A percentile compares a stretch with the other conserved stretches of the same genome.
Evolutionary conservation across 2,888 invertebrate species (phyloP).

Genomic region (Pycnomerus fuliginosus): DNA sequence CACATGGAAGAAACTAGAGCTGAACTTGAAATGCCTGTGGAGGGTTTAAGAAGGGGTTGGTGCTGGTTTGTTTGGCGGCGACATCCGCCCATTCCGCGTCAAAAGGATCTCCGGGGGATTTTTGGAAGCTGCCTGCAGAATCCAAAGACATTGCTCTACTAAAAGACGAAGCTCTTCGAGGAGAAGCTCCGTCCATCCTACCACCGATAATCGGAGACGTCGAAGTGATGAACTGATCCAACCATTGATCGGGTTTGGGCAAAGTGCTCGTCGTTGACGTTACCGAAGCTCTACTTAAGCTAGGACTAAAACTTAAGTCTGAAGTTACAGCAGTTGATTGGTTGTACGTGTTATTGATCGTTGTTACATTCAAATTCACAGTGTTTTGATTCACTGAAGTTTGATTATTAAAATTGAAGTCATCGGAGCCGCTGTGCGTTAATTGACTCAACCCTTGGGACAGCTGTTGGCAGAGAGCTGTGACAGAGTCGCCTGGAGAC

Average conservation of each 20-base stretch:
- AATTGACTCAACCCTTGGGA: conserved; percentile 67
- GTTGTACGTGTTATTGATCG: conserved; percentile 45
- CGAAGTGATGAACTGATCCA: conserved; percentile 69
- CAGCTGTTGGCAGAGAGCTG: conserved; percentile 75
- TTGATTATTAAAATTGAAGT: conserved; percentile 60
- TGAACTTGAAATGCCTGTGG: conserved; percentile 62
- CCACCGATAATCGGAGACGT: conserved; percentile 48
- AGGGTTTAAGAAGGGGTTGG: conserved; percentile 61
- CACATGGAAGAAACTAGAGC: conserved; percentile 51
- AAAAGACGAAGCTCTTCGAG: conserved; percentile 58
- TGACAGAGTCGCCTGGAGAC: conserved; percentile 67
- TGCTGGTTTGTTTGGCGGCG: conserved; percentile 55
- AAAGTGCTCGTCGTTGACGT: conserved; percentile 46
- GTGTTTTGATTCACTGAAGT: conserved; percentile 60
- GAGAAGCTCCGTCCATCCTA: conserved; percentile 50
- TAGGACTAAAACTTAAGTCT: conserved; percentile 4
- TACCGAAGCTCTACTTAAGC: conserved; percentile 24
- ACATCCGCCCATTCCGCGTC: conserved; percentile 82
- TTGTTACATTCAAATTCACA: conserved; percentile 46
- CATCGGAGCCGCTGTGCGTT: conserved; percentile 59
- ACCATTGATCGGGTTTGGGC: conserved; percentile 83
- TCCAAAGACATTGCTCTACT: conserved; percentile 60
- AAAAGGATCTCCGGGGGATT: conserved; percentile 64
- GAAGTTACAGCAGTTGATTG: conserved; percentile 38
- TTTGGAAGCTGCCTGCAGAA: conserved; percentile 43